These are phyloP conservation scores for Petrocephalus sullivani DNA, from an alignment of 2,797 vertebrate genomes.

Conservation along the genomic window DNA sequence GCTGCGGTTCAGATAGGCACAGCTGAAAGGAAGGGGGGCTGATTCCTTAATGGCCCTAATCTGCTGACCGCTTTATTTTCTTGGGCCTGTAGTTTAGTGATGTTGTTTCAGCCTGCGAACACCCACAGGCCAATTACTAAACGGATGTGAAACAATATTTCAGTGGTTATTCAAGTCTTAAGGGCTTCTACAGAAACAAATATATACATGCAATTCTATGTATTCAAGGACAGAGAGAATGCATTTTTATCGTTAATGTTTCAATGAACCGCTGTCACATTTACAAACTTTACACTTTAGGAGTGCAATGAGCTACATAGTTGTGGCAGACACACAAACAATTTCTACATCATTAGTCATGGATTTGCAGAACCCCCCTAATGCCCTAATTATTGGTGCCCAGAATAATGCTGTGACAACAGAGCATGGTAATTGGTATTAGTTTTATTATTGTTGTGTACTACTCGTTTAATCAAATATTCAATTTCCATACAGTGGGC, in stretches of 20 bases:
- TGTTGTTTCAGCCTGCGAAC: slow-evolving; percentile 18
- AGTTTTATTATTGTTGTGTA: slow-evolving; percentile 60
- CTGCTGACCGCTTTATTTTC: slow-evolving; percentile 81
- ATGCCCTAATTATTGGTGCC: not conserved
- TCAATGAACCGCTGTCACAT: not conserved
- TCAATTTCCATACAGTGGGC: slow-evolving; percentile 66
- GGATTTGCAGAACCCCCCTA: not conserved
- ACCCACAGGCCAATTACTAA: slow-evolving; percentile 13
- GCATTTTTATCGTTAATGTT: not conserved
- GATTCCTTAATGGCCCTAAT: slow-evolving; percentile 89
- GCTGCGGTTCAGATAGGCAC: slow-evolving; percentile 73
- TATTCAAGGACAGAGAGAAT: not conserved
- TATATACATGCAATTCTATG: not conserved
- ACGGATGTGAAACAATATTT: slow-evolving; percentile 16
- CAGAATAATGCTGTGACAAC: slow-evolving; percentile 6
- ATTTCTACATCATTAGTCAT: not conserved
- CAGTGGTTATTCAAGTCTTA: not conserved
- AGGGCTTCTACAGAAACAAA: not conserved
- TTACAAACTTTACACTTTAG: not conserved
- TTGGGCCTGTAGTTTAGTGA: slow-evolving; percentile 74
- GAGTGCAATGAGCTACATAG: not conserved
- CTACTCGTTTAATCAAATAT: slow-evolving; percentile 67
- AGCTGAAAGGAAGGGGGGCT: slow-evolving; percentile 75
- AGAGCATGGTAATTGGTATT: slow-evolving; percentile 43
- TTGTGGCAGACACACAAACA: not conserved